Conservation (phyloP, 2,888 invertebrate genomes). For the Phengaris arion region DNA sequence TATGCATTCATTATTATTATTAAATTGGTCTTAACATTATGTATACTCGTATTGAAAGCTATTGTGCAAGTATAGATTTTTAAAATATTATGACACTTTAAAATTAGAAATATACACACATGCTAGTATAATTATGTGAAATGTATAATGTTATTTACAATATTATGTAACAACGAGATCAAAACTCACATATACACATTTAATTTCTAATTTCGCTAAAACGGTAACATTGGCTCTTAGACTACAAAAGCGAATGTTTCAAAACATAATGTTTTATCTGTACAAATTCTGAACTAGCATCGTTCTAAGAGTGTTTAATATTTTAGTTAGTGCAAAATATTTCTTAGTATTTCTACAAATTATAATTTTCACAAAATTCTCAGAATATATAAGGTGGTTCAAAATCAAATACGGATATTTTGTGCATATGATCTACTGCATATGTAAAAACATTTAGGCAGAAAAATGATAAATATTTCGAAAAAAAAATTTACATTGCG, state of each 20-base stretch:
- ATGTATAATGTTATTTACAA: background rate
- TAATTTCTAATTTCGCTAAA: slow-evolving; percentile 10
- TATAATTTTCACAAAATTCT: background rate
- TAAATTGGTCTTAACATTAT: background rate
- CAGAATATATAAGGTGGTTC: background rate
- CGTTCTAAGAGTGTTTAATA: background rate
- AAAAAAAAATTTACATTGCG: no score
- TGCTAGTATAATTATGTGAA: background rate
- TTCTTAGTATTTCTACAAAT: background rate
- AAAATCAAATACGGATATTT: no score
- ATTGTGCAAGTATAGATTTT: background rate
- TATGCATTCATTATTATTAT: background rate
- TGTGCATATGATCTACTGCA: no score
- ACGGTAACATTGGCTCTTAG: slow-evolving; percentile 8
- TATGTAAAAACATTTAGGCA: no score
- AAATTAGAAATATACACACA: background rate
- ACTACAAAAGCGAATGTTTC: background rate
- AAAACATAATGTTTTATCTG: background rate
- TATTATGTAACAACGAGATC: slow-evolving; percentile 11
- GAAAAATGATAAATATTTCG: no score
- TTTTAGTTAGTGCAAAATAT: slow-evolving; percentile 3
- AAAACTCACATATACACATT: slow-evolving; percentile 6
- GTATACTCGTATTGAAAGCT: background rate
- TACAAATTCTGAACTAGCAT: background rate
- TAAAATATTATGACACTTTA: background rate